Evolutionary conservation across 2,888 invertebrate species (phyloP).

Genomic region (Perdita meconis): DNA sequence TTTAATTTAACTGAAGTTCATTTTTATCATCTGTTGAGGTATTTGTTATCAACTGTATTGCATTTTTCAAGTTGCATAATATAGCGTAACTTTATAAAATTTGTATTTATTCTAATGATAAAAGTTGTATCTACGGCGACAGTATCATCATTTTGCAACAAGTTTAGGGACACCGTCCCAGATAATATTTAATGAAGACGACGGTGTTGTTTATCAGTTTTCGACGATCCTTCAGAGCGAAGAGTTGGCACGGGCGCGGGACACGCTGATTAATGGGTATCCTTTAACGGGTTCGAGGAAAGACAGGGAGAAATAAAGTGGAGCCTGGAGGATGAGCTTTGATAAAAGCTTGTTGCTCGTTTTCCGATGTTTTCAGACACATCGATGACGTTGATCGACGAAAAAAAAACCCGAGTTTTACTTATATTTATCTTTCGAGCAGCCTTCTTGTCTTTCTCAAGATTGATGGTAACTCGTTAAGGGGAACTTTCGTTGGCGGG

Average conservation of each 20-base stretch:
- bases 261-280: constrained; percentile 59
- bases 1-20: too few relatives aligned
- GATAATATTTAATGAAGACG: constrained; percentile 16
- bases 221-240: constrained; percentile 33
- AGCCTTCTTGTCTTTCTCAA: constrained; percentile 18
- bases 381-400: constrained; percentile 25
- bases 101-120: too few relatives aligned
- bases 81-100: too few relatives aligned
- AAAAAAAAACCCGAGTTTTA: constrained; percentile 28
- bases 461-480: constrained; percentile 35
- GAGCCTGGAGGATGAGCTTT: constrained; percentile 34
- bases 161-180: background rate
- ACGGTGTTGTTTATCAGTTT: constrained; percentile 26
- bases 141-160: too few relatives aligned
- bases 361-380: constrained; percentile 19
- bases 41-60: too few relatives aligned
- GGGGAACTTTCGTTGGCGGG: background rate
- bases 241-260: constrained; percentile 36
- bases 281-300: constrained; percentile 35
- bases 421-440: constrained; percentile 28
- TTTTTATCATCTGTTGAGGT: too few relatives aligned
- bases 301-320: constrained; percentile 22
- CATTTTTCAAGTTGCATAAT: too few relatives aligned
- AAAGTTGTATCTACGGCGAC: too few relatives aligned
- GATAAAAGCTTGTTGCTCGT: constrained; percentile 30